Evolutionary conservation across 2,888 invertebrate genomes (phyloP).

Genomic region (Axea sp.): DNA sequence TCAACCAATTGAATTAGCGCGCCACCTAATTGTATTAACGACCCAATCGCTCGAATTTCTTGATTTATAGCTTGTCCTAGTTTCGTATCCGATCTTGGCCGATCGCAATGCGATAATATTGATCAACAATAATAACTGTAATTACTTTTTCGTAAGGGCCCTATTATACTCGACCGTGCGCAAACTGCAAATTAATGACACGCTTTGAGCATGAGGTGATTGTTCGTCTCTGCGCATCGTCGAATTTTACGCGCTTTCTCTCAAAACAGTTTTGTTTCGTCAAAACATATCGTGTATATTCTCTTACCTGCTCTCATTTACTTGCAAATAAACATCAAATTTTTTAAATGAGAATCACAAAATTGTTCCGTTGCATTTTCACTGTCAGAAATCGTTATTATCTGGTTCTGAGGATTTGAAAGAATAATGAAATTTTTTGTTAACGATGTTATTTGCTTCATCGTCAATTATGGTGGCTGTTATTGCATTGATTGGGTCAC

Average conservation of each 20-base stretch:
- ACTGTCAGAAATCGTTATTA: no score
- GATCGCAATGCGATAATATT: slow-evolving; percentile 34
- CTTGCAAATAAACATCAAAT: neutral
- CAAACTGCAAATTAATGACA: slow-evolving; percentile 31
- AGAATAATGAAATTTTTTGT: no score
- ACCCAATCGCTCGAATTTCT: slow-evolving; percentile 34
- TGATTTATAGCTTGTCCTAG: slow-evolving; percentile 28
- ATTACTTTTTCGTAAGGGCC: slow-evolving; percentile 16
- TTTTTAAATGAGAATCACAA: neutral
- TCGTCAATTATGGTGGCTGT: no score
- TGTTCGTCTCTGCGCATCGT: no score
- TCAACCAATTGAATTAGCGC: slow-evolving; percentile 60
- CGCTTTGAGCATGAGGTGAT: slow-evolving; percentile 7
- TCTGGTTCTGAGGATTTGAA: no score
- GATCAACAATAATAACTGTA: slow-evolving; percentile 43
- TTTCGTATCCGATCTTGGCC: slow-evolving; percentile 8
- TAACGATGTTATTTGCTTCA: no score
- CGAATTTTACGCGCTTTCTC: no score
- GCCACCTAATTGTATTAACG: slow-evolving; percentile 57
- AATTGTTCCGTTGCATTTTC: neutral
- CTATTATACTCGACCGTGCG: slow-evolving; percentile 14
- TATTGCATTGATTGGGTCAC: no score
- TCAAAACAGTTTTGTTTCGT: no score
- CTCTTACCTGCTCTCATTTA: neutral
- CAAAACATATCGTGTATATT: no score